A percentile compares a stretch with the other conserved stretches of the same genome.
Evolutionary conservation across 2,888 invertebrate species (phyloP).

Genomic region (Pherbina coryleti): DNA sequence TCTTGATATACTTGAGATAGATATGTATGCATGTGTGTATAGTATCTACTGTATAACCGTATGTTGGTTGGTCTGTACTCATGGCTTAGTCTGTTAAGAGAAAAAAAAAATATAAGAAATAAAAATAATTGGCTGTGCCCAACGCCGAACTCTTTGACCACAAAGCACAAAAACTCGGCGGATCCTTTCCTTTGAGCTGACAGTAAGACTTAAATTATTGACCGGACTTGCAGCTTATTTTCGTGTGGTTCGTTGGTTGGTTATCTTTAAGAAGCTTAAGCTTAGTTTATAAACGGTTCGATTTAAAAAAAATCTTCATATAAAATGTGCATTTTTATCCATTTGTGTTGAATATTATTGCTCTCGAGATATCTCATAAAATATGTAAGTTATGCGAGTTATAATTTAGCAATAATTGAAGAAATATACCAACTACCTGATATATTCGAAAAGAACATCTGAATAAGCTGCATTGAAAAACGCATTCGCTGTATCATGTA

Average conservation of each 20-base stretch:
- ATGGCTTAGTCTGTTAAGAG: too few species aligned
- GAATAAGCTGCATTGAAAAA: too few species aligned
- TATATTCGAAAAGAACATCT: too few species aligned
- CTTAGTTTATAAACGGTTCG: conserved; percentile 17
- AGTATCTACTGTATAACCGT: background rate
- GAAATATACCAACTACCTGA: too few species aligned
- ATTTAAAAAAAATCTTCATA: background rate
- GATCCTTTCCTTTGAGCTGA: conserved; percentile 31
- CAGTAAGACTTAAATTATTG: conserved; percentile 37
- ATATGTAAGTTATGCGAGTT: conserved; percentile 19
- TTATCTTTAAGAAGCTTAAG: conserved; percentile 26
- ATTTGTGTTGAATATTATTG: background rate
- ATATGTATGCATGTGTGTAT: conserved; percentile 14
- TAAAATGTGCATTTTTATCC: background rate
- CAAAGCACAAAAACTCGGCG: background rate
- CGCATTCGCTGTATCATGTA: too few species aligned
- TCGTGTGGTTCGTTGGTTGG: background rate
- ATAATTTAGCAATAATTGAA: background rate
- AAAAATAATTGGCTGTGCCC: conserved; percentile 35
- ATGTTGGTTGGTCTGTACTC: conserved; percentile 2
- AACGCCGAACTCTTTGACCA: conserved; percentile 7
- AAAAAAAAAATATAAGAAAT: background rate
- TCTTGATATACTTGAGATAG: conserved; percentile 29
- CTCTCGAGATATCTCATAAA: background rate
- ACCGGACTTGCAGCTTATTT: conserved; percentile 29